These are phyloP conservation scores for Pterophyllum scalare DNA, from an alignment of 2,113 vertebrate genomes.

Conservation along the genomic window DNA sequence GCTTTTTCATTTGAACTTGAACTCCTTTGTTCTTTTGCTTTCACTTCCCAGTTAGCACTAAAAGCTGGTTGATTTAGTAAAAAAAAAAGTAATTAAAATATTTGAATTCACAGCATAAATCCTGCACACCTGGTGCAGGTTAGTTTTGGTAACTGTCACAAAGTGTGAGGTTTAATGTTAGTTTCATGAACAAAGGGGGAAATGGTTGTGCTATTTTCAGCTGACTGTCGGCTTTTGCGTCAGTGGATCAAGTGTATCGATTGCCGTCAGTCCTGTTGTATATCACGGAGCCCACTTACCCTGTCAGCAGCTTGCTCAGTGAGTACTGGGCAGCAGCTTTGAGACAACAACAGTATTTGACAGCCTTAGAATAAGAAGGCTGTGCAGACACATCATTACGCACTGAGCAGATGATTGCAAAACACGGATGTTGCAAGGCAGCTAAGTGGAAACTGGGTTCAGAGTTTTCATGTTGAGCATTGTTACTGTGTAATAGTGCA, in stretches of 20 bases:
- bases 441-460: not conserved
- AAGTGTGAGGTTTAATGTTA: not conserved
- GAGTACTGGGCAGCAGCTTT: too few species aligned
- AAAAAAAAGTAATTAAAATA: not conserved
- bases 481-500: not conserved
- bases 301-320: not conserved
- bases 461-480: not conserved
- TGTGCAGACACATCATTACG: not conserved
- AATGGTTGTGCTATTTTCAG: too few species aligned
- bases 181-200: accelerated
- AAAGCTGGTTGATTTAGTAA: not conserved
- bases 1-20: too few species aligned
- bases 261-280: not conserved
- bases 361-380: not conserved
- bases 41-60: too few species aligned
- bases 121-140: not conserved
- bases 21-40: too few species aligned
- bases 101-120: not conserved
- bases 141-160: not conserved
- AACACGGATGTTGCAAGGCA: not conserved
- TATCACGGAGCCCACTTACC: not conserved
- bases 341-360: too few species aligned
- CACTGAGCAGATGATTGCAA: not conserved
- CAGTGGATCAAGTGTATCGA: not conserved
- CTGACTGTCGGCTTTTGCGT: not conserved